Conservation (phyloP, 1,140 invertebrate genomes). For the Lordiphosa stackelbergi region DNA sequence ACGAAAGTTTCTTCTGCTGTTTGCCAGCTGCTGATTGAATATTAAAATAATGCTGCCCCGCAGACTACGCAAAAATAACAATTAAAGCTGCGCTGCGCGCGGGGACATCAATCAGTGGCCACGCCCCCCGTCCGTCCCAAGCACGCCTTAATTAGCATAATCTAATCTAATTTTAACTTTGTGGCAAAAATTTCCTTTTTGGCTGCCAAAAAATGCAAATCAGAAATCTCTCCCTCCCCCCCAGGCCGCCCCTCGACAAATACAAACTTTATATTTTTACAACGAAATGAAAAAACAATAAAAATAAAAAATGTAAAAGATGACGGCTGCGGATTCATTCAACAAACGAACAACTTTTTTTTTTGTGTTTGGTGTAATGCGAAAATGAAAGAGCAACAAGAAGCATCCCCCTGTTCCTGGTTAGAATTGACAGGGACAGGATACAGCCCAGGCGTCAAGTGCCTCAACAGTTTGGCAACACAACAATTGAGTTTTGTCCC, state of each 20-base stretch:
- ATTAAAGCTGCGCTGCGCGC: conserved; percentile 39
- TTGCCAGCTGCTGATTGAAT: conserved; percentile 68
- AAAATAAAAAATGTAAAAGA: conserved; percentile 30
- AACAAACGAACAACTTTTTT: conserved; percentile 36
- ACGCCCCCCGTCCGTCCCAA: conserved; percentile 1
- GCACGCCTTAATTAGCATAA: conserved; percentile 74
- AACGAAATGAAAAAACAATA: conserved; percentile 76
- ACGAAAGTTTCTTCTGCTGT: conserved; percentile 21
- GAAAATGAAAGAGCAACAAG: conserved; percentile 76
- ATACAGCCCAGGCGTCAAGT: conserved; percentile 59
- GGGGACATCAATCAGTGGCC: conserved; percentile 53
- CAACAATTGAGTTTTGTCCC: conserved; percentile 63
- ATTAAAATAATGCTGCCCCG: conserved; percentile 50
- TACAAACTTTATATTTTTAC: conserved; percentile 73
- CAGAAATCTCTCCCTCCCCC: conserved; percentile 22
- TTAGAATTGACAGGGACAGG: conserved; percentile 66
- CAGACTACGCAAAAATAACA: conserved; percentile 23
- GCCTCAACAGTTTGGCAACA: conserved; percentile 64
- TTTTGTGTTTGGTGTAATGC: conserved; percentile 37
- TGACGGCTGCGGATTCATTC: conserved; percentile 41
- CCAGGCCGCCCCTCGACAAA: conserved; percentile 22
- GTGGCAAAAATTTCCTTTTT: conserved; percentile 32
- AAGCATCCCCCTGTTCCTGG: conserved; percentile 7
- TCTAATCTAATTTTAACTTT: conserved; percentile 69
- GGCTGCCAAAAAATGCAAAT: conserved; percentile 72